phyloP scores from a whole-genome alignment of 2,797 vertebrate genomes.

The Pantherophis alleghaniensis region DNA sequence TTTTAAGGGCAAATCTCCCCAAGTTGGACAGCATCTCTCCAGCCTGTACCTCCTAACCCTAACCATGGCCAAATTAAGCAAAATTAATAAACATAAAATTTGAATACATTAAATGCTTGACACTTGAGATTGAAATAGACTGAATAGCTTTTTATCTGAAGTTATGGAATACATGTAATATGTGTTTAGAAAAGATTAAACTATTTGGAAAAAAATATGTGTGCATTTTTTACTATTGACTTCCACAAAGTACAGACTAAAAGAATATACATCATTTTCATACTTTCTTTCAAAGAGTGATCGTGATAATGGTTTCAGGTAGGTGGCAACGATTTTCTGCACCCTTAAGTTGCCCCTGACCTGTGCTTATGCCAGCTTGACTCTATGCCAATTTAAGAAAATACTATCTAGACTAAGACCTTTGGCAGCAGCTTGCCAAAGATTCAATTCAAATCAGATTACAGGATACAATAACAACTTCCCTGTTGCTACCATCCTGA shows the following conservation, averaged over 20 bases:
- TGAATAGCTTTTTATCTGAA: conserved; percentile 50
- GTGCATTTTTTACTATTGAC: neutral
- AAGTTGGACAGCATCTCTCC: neutral
- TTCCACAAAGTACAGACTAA: neutral
- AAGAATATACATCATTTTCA: neutral
- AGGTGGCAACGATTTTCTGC: neutral
- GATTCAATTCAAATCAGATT: neutral
- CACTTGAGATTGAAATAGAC: conserved; percentile 41
- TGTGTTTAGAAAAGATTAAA: conserved; percentile 42
- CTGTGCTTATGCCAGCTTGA: neutral
- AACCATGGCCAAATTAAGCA: neutral
- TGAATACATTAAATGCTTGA: conserved; percentile 25
- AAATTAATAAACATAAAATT: accelerated
- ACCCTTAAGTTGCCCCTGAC: neutral
- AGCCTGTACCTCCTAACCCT: neutral
- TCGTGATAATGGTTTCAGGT: neutral
- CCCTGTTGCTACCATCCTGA: neutral
- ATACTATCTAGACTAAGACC: neutral
- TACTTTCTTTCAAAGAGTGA: neutral
- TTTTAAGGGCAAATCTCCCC: neutral
- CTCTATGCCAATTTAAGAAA: neutral
- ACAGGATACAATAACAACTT: neutral
- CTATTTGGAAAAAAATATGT: conserved; percentile 58
- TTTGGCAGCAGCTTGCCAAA: neutral
- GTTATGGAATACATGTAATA: conserved; percentile 46